phyloP scores from a whole-genome alignment of 2,113 vertebrate genomes.

The Aldabrachelys gigantea region DNA sequence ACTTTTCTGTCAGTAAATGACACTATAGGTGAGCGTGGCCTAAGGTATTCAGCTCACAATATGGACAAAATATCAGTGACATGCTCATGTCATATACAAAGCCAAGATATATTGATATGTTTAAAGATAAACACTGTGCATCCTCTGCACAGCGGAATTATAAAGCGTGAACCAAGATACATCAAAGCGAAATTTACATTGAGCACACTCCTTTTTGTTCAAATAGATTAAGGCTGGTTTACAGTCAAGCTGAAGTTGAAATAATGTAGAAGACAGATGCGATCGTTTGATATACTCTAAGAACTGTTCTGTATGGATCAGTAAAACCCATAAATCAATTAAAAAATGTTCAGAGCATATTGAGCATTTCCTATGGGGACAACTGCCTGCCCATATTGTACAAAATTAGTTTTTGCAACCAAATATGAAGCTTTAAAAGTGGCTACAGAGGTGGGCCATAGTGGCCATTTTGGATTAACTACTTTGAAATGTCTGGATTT shows the following conservation, averaged over 20 bases:
- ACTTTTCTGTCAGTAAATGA: slow-evolving; percentile 7
- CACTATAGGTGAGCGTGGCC: background rate
- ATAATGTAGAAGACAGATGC: background rate
- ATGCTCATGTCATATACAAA: background rate
- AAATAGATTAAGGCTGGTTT: background rate
- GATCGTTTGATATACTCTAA: background rate
- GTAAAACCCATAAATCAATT: background rate
- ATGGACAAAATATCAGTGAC: slow-evolving; percentile 17
- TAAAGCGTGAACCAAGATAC: background rate
- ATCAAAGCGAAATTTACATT: accelerated
- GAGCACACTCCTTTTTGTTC: background rate
- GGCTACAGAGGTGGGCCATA: background rate
- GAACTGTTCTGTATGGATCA: accelerated
- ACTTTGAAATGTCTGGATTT: accelerated
- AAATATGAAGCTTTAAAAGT: background rate
- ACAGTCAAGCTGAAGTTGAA: background rate
- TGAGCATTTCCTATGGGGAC: background rate
- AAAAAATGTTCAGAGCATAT: background rate
- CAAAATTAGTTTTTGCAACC: background rate
- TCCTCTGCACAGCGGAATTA: background rate
- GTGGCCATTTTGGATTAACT: accelerated
- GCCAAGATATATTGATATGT: background rate
- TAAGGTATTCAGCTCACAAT: slow-evolving; percentile 46
- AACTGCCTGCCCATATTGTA: background rate
- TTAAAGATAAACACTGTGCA: slow-evolving; percentile 36